Evolutionary conservation across 1,140 invertebrate species (phyloP), one percentile per base, ranked within the genome.

Genomic region (Anoplolepis gracilipes): DNA sequence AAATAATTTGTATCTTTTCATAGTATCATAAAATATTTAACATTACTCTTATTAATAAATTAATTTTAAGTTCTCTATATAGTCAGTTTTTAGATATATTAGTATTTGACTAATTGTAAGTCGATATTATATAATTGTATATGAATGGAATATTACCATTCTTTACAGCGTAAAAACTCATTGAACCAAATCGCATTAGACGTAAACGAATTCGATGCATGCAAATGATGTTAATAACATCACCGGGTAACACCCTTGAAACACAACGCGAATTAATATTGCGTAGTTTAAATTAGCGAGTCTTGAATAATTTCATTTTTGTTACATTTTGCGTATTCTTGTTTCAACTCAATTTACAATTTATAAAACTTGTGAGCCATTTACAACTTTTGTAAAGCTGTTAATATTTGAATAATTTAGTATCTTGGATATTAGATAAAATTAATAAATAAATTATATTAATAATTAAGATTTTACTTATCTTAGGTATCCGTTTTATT

Each of bases 181-280:
- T 11, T 57, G 16, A 49, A 69, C 0, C 33, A 57, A 19, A 30
- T 70, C 6, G 39, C 11, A 25, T 72, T 59, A 59, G 30, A n/a
- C 3, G 46, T 30, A 8, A 82, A 73, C n/a, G 4, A 81, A 59
- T 72, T 69, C 33, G 25, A 64, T 39, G 0, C 39, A 4, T 25
- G 55, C 25, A 28, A 82, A 82, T 13, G 36, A 70, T 82, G 67
- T 57, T 82, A 73, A 67, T 61, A 30, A 59, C n/a, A 36, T 49
- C 33, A 36, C 6, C 39, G 53, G 59, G 30, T 28, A 49, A 70
- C 1, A n/a, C n/a, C 33, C 36, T 65, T 16, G 65, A 70, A 70
- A 39, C 11, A 11, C 36, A 11, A 33, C 13, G 42, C 49, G 11
- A 69, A 36, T 28, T 16, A 28, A 36, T 49, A n/a, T 28, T 70